These are phyloP conservation scores for Hemiprocne comata DNA, from an alignment of 2,113 vertebrate genomes.

Conservation along the genomic window DNA sequence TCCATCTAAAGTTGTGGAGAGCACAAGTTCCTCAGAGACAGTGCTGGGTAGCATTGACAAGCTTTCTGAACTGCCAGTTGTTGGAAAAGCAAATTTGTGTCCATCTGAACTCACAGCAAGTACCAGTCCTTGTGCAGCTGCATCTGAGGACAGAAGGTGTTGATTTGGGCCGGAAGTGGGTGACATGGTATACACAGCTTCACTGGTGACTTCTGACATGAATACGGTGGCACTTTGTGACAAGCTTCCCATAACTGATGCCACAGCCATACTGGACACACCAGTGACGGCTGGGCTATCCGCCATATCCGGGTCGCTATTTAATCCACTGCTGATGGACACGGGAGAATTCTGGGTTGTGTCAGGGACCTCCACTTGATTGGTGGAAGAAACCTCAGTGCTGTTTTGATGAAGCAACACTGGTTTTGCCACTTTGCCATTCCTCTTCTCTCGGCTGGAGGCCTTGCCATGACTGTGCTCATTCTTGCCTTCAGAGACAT, in stretches of 20 bases:
- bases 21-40: conserved; percentile 94
- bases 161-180: conserved; percentile 90
- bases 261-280: conserved; percentile 92
- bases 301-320: conserved; percentile 94
- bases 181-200: conserved; percentile 96
- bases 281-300: conserved; percentile 95
- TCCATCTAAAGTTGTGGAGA: conserved; percentile 93
- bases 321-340: conserved; percentile 98
- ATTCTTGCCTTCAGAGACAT: conserved; percentile 96
- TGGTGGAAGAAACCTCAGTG: conserved; percentile 97
- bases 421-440: conserved; percentile 95
- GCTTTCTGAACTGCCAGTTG: conserved; percentile 84
- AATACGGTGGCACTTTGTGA: conserved; percentile 94
- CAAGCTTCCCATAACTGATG: conserved; percentile 93
- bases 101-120: conserved; percentile 91
- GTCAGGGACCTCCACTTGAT: conserved; percentile 98
- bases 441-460: conserved; percentile 92
- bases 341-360: conserved; percentile 98
- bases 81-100: conserved; percentile 96
- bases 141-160: conserved; percentile 92
- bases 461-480: conserved; percentile 88
- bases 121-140: conserved; percentile 89
- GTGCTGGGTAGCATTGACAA: conserved; percentile 90
- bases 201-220: conserved; percentile 96
- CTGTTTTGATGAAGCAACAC: conserved; percentile 95